Evolutionary conservation across 2,888 invertebrate genomes (phyloP), one percentile per base, ranked within the genome.

Genomic region (Nomada flava): DNA sequence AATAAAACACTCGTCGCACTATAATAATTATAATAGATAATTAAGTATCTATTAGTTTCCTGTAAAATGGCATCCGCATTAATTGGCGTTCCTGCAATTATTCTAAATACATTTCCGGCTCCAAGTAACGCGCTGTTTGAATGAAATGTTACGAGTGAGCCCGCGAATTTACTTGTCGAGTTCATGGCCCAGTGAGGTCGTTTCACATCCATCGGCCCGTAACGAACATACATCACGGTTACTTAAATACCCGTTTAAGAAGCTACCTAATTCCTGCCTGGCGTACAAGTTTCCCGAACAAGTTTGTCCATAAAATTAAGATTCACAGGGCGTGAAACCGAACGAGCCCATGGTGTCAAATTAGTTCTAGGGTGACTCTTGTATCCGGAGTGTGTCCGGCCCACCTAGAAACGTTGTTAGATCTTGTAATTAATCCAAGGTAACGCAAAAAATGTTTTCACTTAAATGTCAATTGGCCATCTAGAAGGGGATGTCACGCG

Each of bases 251-350:
- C 42, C 69, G 69, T 68, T 74, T 78, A 77, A 84, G 85, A 73
- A 77, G 68, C 59, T 70, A 83, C 80, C 79, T 76, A 86, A 84
- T 80, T 84, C 79, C 70, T 74, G 53, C 60, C 63, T 79, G 74
- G 75, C 77, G 79, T 59, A 74, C 80, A 88, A 89, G 85, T 89
- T 89, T 76, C 52, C 47, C 44, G 81, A 79, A 82, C 82, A 89
- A 90, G 89, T 90, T 90, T 81, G 68, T 83, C 84, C 88, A 89
- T 90, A 89, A 89, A 90, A 89, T 89, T 89, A 82, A 83, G 87
- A 87, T 83, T 86, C 87, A 83, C 86, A 79, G 53, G 74, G 80
- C 86, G 89, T 89, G 85, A 87, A 89, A 79, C 76, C 81, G 68
- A 77, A 80, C 70, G 76, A 77, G 67, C 57, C 76, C 81, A 68